phyloP scores from a whole-genome alignment of 2,888 invertebrate genomes.

The Caenorhabditis doughertyi region DNA sequence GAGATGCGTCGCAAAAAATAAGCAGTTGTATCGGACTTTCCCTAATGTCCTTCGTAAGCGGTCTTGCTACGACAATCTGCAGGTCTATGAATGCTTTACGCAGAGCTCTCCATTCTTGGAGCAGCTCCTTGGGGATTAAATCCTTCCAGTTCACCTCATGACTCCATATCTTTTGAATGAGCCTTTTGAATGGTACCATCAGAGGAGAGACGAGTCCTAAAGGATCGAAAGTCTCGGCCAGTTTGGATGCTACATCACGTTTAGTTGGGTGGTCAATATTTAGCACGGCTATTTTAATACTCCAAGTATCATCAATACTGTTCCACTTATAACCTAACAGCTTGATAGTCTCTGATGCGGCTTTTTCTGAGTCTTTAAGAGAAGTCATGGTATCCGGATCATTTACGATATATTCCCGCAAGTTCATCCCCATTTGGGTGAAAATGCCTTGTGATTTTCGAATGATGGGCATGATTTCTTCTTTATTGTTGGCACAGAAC shows the following conservation, averaged over 20 bases:
- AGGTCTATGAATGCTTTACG: background rate
- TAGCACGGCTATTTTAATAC: background rate
- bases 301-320: background rate
- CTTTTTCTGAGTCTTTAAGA: background rate
- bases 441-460: background rate
- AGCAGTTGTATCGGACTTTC: no score
- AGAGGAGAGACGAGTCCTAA: slow-evolving; percentile 47
- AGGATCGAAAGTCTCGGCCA: slow-evolving; percentile 54
- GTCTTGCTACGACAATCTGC: background rate
- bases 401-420: slow-evolving; percentile 23
- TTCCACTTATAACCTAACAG: slow-evolving; percentile 36
- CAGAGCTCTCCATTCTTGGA: background rate
- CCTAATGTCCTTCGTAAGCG: background rate
- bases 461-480: background rate
- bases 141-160: slow-evolving; percentile 36
- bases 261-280: background rate
- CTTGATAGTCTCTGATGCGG: background rate
- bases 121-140: background rate
- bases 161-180: slow-evolving; percentile 31
- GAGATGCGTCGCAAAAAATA: slow-evolving; percentile 28
- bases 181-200: slow-evolving; percentile 25
- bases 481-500: background rate
- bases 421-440: slow-evolving; percentile 15
- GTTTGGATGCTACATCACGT: slow-evolving; percentile 6
- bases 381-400: background rate